phyloP scores from a whole-genome alignment of 2,797 vertebrate genomes.

The Pelochelys cantorii region DNA sequence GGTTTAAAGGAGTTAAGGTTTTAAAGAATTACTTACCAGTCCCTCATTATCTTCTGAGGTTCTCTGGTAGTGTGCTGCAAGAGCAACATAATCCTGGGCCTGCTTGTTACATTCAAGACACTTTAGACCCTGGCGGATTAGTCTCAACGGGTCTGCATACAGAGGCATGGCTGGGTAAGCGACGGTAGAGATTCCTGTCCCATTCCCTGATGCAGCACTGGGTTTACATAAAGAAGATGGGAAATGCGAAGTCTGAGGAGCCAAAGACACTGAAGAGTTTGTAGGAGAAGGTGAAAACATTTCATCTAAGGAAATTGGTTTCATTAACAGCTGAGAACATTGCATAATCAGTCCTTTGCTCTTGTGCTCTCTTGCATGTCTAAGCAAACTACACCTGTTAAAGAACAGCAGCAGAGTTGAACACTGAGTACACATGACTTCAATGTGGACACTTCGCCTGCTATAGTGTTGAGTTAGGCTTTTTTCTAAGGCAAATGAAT shows the following conservation, averaged over 20 bases:
- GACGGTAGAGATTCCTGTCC: conserved; percentile 50
- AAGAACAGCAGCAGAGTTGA: conserved; percentile 92
- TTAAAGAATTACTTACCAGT: conserved; percentile 86
- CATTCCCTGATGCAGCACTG: conserved; percentile 33
- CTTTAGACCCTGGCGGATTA: conserved; percentile 87
- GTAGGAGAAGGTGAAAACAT: conserved; percentile 87
- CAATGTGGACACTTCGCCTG: conserved; percentile 94
- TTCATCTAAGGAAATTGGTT: conserved; percentile 91
- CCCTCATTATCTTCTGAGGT: conserved; percentile 87
- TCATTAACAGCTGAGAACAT: conserved; percentile 96
- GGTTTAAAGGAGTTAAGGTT: neutral
- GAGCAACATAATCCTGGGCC: conserved; percentile 87
- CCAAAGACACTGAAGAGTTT: conserved; percentile 54
- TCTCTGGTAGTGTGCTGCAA: conserved; percentile 96
- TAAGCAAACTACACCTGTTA: conserved; percentile 95
- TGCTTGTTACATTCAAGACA: conserved; percentile 96
- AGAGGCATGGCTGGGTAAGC: conserved; percentile 89
- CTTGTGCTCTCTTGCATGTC: conserved; percentile 95
- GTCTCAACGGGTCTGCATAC: conserved; percentile 85
- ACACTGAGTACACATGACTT: conserved; percentile 94
- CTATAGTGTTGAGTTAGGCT: conserved; percentile 92
- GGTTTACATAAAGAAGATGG: conserved; percentile 65
- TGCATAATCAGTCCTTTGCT: conserved; percentile 94
- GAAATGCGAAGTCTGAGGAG: conserved; percentile 47
- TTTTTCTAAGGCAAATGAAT: conserved; percentile 93